phyloP scores from a whole-genome alignment of 2,797 vertebrate genomes.

The Lagorchestes hirsutus region DNA sequence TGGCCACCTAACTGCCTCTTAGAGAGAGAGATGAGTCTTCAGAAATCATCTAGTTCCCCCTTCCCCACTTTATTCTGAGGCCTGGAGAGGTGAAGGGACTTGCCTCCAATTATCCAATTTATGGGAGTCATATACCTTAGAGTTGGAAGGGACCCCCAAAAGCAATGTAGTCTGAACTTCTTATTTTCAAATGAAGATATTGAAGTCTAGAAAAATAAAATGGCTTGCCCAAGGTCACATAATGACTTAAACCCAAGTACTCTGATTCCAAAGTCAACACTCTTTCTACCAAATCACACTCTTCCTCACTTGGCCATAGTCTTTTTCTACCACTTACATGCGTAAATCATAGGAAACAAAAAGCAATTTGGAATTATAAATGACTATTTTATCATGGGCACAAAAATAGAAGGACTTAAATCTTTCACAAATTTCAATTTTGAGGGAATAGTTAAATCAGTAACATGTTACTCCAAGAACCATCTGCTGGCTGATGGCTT shows the following conservation, averaged over 20 bases:
- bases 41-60: background rate
- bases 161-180: background rate
- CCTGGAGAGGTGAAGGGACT: background rate
- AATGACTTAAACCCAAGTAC: background rate
- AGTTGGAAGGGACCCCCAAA: background rate
- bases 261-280: background rate
- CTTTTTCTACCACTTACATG: background rate
- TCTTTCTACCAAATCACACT: background rate
- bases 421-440: slow-evolving; percentile 64
- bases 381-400: slow-evolving; percentile 59
- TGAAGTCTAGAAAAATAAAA: background rate
- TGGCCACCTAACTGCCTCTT: background rate
- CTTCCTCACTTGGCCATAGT: background rate
- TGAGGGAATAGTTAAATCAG: slow-evolving; percentile 68
- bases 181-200: background rate
- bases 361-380: slow-evolving; percentile 63
- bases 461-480: slow-evolving; percentile 51
- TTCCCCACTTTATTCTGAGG: background rate
- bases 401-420: slow-evolving; percentile 59
- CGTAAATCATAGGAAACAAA: slow-evolving; percentile 52
- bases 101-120: background rate
- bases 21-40: background rate
- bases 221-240: background rate
- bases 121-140: background rate
- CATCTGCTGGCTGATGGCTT: slow-evolving; percentile 47